phyloP scores from a whole-genome alignment of 1,140 invertebrate genomes.

The Macrostomum lignano region DNA sequence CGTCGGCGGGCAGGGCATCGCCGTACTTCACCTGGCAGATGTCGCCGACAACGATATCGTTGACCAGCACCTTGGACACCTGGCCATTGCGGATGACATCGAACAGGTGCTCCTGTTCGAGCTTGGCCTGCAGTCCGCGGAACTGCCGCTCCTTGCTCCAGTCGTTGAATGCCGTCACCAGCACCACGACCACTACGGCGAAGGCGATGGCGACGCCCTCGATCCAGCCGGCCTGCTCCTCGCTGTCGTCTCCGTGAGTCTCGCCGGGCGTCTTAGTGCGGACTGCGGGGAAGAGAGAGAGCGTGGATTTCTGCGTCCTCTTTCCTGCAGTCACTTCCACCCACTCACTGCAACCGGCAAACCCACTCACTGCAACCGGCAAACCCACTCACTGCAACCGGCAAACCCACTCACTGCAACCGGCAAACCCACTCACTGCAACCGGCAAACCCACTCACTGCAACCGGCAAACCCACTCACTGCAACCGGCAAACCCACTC shows the following conservation, averaged over 20 bases:
- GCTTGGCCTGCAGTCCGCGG: slow-evolving; percentile 71
- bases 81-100: slow-evolving; percentile 66
- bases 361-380: no score
- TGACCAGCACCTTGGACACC: slow-evolving; percentile 70
- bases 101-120: slow-evolving; percentile 95
- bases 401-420: no score
- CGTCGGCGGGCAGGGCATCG: slow-evolving; percentile 85
- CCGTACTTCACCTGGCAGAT: slow-evolving; percentile 50
- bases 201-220: slow-evolving; percentile 87
- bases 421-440: no score
- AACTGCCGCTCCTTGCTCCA: slow-evolving; percentile 95
- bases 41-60: slow-evolving; percentile 89
- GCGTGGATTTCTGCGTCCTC: no score
- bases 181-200: slow-evolving; percentile 81
- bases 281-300: no score
- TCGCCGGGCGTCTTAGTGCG: no score
- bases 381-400: no score
- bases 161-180: slow-evolving; percentile 95
- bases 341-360: no score
- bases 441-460: no score
- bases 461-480: no score
- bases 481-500: no score
- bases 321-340: not conserved
- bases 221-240: slow-evolving; percentile 40
- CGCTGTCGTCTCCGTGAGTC: not conserved